Percentiles rank a stretch among this genome's conserved stretches.
phyloP scores from a whole-genome alignment of 2,797 vertebrate species.

The Chiroxiphia lanceolata region DNA sequence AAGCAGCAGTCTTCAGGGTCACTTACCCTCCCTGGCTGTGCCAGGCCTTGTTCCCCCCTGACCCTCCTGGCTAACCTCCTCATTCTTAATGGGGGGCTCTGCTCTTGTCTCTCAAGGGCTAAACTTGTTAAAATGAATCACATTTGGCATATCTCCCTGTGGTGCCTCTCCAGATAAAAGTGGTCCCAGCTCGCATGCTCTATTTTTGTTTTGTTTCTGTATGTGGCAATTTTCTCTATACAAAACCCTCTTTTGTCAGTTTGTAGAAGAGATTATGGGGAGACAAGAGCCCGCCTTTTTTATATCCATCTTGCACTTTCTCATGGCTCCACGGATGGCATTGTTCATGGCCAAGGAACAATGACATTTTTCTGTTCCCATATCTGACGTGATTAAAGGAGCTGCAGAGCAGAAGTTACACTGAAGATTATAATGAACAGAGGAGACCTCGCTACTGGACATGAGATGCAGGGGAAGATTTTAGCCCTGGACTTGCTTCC shows the following conservation, averaged over 20 bases:
- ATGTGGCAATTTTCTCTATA: constrained; percentile 69
- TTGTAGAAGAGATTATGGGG: constrained; percentile 65
- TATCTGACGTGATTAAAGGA: constrained; percentile 68
- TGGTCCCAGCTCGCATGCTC: constrained; percentile 63
- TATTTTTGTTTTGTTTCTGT: constrained; percentile 69
- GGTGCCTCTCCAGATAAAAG: constrained; percentile 70
- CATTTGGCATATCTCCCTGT: constrained; percentile 68
- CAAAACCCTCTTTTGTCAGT: constrained; percentile 70
- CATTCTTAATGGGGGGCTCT: constrained; percentile 24
- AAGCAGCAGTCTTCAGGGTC: not conserved
- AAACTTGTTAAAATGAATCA: constrained; percentile 69
- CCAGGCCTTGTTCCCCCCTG: constrained; percentile 9
- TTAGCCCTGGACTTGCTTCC: not conserved
- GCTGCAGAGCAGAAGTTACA: constrained; percentile 58
- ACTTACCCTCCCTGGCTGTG: constrained; percentile 17
- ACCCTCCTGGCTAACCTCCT: constrained; percentile 48
- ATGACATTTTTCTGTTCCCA: constrained; percentile 65
- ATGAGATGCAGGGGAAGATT: not conserved
- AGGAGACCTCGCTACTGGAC: constrained; percentile 10
- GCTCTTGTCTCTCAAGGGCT: constrained; percentile 57
- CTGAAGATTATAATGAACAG: constrained; percentile 54
- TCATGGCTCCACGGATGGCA: constrained; percentile 50
- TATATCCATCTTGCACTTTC: constrained; percentile 59
- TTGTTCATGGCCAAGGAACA: constrained; percentile 63
- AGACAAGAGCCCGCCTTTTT: constrained; percentile 62